phyloP scores from a whole-genome alignment of 2,113 vertebrate species.

The Epinephelus moara region DNA sequence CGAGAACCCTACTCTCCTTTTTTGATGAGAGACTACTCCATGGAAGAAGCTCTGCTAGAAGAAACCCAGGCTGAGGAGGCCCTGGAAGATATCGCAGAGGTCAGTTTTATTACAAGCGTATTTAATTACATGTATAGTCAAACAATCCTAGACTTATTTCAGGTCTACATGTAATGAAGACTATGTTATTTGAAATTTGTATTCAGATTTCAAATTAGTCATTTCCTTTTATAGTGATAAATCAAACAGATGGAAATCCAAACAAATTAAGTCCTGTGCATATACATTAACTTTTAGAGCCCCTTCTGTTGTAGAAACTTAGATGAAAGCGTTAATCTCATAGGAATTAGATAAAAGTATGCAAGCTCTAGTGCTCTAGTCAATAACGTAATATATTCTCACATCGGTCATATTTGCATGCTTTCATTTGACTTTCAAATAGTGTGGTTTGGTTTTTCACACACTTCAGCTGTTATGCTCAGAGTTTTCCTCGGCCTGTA shows the following conservation, averaged over 20 bases:
- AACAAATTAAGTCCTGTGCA: background rate
- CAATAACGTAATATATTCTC: background rate
- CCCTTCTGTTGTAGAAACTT: background rate
- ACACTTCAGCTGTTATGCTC: background rate
- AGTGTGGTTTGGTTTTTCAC: slow-evolving; percentile 14
- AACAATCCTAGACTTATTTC: background rate
- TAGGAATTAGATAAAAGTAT: background rate
- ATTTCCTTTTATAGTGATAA: background rate
- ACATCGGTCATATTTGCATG: background rate
- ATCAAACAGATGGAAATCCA: background rate
- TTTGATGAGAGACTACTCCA: slow-evolving; percentile 41
- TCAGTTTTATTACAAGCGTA: slow-evolving; percentile 30
- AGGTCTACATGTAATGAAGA: background rate
- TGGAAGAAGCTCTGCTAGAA: slow-evolving; percentile 56
- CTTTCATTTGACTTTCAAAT: slow-evolving; percentile 27
- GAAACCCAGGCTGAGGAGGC: slow-evolving; percentile 6
- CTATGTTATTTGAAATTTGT: background rate
- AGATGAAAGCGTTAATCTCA: background rate
- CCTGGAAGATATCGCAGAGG: slow-evolving; percentile 62
- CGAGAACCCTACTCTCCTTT: slow-evolving; percentile 21
- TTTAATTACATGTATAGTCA: background rate
- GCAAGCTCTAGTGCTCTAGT: background rate
- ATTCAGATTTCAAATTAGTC: background rate
- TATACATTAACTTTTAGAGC: background rate
- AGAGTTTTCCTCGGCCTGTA: background rate